A percentile compares a stretch with the other conserved stretches of the same genome.
Evolutionary conservation across 2,888 invertebrate genomes (phyloP).

Genomic region (Metallyticus violacea): DNA sequence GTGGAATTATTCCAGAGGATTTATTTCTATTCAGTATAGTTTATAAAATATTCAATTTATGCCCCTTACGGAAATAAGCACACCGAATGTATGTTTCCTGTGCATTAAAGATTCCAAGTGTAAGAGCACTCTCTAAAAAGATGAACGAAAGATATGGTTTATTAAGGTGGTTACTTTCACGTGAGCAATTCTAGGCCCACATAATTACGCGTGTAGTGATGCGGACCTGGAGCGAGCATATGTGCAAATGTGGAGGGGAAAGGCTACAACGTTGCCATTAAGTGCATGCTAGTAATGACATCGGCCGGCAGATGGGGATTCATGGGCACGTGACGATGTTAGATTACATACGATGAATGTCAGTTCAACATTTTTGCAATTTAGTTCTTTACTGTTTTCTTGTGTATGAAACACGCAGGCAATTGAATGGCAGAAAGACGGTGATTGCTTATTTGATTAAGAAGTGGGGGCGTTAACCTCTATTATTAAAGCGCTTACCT

Average conservation of each 20-base stretch:
- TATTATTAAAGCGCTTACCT: neutral
- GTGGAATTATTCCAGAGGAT: too few species aligned
- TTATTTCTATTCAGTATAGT: too few species aligned
- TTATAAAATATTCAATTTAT: too few species aligned
- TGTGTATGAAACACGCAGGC: neutral
- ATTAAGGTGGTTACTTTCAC: neutral
- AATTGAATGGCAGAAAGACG: neutral
- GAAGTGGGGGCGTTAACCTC: neutral
- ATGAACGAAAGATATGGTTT: neutral
- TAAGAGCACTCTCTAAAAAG: neutral
- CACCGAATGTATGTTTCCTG: too few species aligned
- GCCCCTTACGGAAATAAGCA: too few species aligned
- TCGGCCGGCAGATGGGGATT: neutral
- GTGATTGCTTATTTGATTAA: too few species aligned
- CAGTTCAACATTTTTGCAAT: neutral
- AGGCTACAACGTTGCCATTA: neutral
- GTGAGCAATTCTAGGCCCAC: neutral
- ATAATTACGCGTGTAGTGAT: conserved; percentile 8
- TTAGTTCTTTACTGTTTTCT: neutral
- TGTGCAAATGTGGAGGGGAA: neutral
- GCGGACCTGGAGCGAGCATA: neutral
- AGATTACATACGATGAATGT: neutral
- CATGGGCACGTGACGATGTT: neutral
- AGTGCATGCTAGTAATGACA: neutral
- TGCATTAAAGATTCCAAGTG: neutral